These are phyloP conservation scores for Calypte anna DNA, from an alignment of 2,113 vertebrate species.

Conservation along the genomic window DNA sequence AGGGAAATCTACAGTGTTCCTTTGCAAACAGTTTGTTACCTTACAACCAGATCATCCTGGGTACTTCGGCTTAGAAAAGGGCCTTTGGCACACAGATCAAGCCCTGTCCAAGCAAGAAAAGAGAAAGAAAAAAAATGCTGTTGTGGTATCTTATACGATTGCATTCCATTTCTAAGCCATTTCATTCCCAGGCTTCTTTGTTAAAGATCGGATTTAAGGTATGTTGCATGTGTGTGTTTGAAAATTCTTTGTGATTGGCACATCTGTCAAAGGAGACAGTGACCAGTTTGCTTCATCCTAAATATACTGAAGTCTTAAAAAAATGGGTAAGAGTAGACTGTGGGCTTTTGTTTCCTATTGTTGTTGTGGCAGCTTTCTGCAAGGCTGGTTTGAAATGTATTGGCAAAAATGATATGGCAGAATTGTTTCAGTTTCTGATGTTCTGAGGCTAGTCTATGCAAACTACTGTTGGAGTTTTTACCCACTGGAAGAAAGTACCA, in stretches of 20 bases:
- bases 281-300: neutral
- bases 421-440: neutral
- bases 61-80: neutral
- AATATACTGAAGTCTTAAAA: neutral
- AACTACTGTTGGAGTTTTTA: neutral
- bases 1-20: neutral
- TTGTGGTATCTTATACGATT: accelerated
- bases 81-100: neutral
- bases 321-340: neutral
- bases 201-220: neutral
- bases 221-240: neutral
- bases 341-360: neutral
- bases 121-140: neutral
- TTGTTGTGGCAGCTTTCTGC: neutral
- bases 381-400: neutral
- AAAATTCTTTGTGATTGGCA: neutral
- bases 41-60: neutral
- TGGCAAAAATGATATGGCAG: neutral
- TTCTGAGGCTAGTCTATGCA: neutral
- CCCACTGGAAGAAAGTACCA: neutral
- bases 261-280: neutral
- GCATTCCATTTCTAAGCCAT: accelerated
- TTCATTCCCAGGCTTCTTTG: accelerated
- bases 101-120: neutral
- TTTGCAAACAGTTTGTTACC: neutral